Conservation (phyloP, 2,888 invertebrate species). For the Diloba caeruleocephala region DNA sequence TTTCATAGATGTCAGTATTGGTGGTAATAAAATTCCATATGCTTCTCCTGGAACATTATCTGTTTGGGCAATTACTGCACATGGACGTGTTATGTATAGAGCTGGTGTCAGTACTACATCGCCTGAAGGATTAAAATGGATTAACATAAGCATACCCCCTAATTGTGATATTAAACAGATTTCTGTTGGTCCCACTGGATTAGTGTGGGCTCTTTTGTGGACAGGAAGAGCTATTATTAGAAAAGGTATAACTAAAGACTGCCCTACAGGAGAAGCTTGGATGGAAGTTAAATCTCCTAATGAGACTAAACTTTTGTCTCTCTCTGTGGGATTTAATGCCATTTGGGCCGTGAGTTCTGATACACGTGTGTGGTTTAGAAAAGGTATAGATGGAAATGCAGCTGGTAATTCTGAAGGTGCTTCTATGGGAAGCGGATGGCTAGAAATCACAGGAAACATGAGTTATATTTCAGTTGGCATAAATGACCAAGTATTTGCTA, state of each 20-base stretch:
- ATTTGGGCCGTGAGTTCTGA: slow-evolving; percentile 95
- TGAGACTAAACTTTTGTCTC: slow-evolving; percentile 92
- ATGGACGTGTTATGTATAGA: slow-evolving; percentile 96
- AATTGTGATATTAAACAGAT: slow-evolving; percentile 96
- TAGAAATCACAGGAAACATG: slow-evolving; percentile 96
- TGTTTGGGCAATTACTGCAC: slow-evolving; percentile 98
- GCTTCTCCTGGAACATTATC: slow-evolving; percentile 92
- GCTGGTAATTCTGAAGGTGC: slow-evolving; percentile 93
- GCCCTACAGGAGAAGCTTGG: slow-evolving; percentile 93
- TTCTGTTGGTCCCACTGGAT: slow-evolving; percentile 95
- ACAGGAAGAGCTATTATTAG: slow-evolving; percentile 95
- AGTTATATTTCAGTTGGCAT: slow-evolving; percentile 94
- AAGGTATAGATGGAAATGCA: slow-evolving; percentile 91
- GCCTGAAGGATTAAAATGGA: slow-evolving; percentile 97
- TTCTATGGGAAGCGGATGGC: slow-evolving; percentile 95
- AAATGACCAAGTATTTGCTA: slow-evolving; percentile 96
- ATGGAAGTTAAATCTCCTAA: slow-evolving; percentile 93
- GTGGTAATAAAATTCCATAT: slow-evolving; percentile 95
- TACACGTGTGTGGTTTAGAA: slow-evolving; percentile 96
- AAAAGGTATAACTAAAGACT: slow-evolving; percentile 94
- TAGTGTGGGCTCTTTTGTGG: slow-evolving; percentile 96
- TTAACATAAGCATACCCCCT: slow-evolving; percentile 92
- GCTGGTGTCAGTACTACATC: slow-evolving; percentile 93
- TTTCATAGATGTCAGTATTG: slow-evolving; percentile 96
- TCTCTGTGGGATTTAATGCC: slow-evolving; percentile 94